Evolutionary conservation across 2,797 vertebrate genomes (phyloP), one percentile per base, ranked within the genome.

Genomic region (Myiothlypis coronata): DNA sequence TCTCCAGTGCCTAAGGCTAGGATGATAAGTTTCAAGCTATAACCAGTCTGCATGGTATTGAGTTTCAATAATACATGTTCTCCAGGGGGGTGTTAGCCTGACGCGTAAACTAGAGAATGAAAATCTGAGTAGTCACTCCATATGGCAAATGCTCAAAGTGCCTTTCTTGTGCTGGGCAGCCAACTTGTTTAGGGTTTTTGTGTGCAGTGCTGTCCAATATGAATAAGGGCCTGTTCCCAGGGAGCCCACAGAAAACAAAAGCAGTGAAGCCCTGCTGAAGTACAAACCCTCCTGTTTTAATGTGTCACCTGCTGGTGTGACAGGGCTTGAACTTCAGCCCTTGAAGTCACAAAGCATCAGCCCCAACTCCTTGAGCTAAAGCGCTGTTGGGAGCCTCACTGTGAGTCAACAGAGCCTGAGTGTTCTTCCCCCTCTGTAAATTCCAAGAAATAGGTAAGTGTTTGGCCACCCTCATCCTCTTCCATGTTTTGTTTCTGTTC

Each of bases 21-120:
- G 78, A 75, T 88, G 79, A 74, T 89, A 89, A 86, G 74, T 96
- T 96, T 94, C 82, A 89, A 93, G 78, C 70, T 94, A 57, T 83
- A 96, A 88, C 71, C 63, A 88, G 72, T 55, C 86, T 93, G 49
- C 23, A 8, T 71, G n/a, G 88, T 95, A 95, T 93, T 93, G 83
- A 89, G 80, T 91, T 95, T 96, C 94, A 95, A 90, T 92, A 97
- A 95, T 94, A 50, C 44, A 60, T 95, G 59, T 89, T 91, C 94
- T 96, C 94, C 47, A 44, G 63, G 68, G 83, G 63, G 4, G 26
- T 75, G 56, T 91, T 95, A 87, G 53, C 64, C 93, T 94, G 64
- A 94, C 44, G 24, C 86, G 80, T 89, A 80, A 96, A 95, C 55
- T 63, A 56, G 87, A 41, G 53, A 63, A 76, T 87, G 43, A 95